Evolutionary conservation across 2,888 invertebrate genomes (phyloP).

Genomic region (Dryococelus australis): DNA sequence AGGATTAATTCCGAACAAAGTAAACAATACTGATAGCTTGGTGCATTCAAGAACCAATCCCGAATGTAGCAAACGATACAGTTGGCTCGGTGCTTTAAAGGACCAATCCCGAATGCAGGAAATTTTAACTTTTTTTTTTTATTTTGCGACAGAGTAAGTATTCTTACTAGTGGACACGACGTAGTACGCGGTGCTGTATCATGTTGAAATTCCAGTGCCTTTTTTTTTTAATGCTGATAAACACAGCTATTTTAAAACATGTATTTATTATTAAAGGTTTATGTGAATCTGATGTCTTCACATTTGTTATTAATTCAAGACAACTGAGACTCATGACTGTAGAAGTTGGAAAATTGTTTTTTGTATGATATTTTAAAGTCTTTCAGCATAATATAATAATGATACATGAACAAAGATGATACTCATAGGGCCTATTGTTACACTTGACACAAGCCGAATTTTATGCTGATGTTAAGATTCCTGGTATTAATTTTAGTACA

Average conservation of each 20-base stretch:
- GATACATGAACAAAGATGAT: neutral
- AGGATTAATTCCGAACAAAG: no score
- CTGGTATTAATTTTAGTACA: neutral
- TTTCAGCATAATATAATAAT: neutral
- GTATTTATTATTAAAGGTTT: neutral
- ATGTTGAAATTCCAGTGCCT: neutral
- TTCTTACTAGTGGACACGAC: neutral
- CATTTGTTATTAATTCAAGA: neutral
- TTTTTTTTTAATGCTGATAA: neutral
- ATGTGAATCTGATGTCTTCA: neutral
- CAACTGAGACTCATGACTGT: neutral
- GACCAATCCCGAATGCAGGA: no score
- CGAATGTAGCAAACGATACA: no score
- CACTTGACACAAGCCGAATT: neutral
- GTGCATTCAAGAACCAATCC: no score
- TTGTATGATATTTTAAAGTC: neutral
- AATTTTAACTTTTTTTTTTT: neutral
- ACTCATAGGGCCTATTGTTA: neutral
- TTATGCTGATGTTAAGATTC: neutral
- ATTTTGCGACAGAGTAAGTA: neutral
- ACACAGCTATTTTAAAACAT: neutral
- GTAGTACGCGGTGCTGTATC: neutral
- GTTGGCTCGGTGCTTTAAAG: no score
- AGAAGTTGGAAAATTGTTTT: neutral
- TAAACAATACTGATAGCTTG: no score